A percentile compares a stretch with the other conserved stretches of the same genome.
These are phyloP conservation scores for Antechinus stuartii DNA, from an alignment of 2,113 vertebrate genomes.

Conservation along the genomic window DNA sequence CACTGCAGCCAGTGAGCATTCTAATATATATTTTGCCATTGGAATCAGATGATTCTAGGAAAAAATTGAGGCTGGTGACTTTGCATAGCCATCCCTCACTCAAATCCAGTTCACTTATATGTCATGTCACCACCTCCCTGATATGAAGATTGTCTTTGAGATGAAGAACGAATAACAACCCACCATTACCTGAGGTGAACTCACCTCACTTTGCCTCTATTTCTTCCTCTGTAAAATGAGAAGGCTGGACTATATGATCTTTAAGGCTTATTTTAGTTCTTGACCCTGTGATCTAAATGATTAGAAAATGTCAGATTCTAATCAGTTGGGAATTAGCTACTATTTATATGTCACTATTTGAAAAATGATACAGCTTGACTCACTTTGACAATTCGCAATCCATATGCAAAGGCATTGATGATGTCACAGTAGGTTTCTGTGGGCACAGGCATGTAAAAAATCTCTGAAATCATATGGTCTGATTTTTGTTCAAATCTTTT, in stretches of 20 bases:
- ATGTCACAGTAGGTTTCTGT: not conserved
- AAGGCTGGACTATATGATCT: not conserved
- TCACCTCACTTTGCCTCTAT: not conserved
- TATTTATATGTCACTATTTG: not conserved
- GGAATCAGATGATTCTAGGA: too few relatives aligned
- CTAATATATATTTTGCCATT: too few relatives aligned
- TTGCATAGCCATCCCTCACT: too few relatives aligned
- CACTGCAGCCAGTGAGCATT: too few relatives aligned
- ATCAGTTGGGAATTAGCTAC: not conserved
- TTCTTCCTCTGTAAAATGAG: not conserved
- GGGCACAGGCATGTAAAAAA: constrained; percentile 15
- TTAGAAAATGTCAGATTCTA: constrained; percentile 41
- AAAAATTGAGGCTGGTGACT: too few relatives aligned
- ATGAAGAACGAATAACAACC: too few relatives aligned
- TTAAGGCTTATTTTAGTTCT: not conserved
- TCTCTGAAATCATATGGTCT: constrained; percentile 39
- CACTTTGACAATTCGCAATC: not conserved
- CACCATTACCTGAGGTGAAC: not conserved
- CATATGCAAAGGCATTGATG: not conserved
- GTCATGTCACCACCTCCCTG: too few relatives aligned
- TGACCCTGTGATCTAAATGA: not conserved
- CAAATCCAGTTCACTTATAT: too few relatives aligned
- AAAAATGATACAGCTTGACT: not conserved
- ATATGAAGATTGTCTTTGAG: too few relatives aligned
- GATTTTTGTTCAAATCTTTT: constrained; percentile 50